Conservation (phyloP, 2,113 vertebrate species). For the Melanerpes formicivorus region DNA sequence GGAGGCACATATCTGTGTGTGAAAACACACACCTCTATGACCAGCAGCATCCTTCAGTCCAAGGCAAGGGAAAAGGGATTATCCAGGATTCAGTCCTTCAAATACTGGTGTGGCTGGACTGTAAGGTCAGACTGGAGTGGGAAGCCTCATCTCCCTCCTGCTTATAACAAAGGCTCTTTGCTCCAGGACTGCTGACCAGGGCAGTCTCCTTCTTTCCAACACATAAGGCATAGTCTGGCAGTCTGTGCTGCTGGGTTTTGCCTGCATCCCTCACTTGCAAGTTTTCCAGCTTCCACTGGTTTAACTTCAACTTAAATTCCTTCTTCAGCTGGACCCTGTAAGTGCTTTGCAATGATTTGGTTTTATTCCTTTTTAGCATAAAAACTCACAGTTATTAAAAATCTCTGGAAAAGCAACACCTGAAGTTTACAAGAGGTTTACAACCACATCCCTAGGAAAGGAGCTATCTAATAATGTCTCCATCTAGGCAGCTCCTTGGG, state of each 20-base stretch:
- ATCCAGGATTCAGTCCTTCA: background rate
- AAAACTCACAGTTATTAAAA: background rate
- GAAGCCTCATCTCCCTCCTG: background rate
- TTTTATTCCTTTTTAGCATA: background rate
- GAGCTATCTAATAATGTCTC: background rate
- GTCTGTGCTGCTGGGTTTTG: background rate
- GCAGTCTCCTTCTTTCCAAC: background rate
- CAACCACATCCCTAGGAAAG: background rate
- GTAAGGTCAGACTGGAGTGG: background rate
- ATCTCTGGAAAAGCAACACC: background rate
- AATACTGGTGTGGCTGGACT: background rate
- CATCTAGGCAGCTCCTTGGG: background rate
- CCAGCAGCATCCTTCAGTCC: background rate
- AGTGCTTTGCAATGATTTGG: background rate
- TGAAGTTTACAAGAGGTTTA: background rate
- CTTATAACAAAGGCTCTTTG: background rate
- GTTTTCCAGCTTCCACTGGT: background rate
- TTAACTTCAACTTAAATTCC: background rate
- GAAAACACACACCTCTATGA: background rate
- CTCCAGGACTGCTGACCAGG: background rate
- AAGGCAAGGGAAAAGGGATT: background rate
- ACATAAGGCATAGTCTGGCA: fast-evolving
- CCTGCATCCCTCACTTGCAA: background rate
- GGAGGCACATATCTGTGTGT: background rate
- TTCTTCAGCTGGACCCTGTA: background rate